Evolutionary conservation across 2,888 invertebrate species (phyloP).

Genomic region (Acronicta alni): DNA sequence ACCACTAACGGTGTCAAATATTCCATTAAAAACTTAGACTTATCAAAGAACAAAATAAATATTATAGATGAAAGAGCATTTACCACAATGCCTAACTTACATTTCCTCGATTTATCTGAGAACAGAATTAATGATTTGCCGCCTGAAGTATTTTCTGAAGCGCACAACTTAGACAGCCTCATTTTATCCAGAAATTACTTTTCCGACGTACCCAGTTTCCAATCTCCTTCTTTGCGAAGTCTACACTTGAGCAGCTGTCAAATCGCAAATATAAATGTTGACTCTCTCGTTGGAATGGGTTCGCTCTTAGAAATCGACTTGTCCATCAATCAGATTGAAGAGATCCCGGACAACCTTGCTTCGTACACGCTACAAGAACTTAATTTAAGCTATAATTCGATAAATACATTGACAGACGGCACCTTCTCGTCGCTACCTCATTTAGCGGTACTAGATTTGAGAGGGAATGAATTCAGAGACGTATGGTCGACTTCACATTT

Average conservation of each 20-base stretch:
- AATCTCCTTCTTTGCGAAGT: constrained; percentile 87
- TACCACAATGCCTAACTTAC: constrained; percentile 85
- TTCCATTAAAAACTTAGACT: constrained; percentile 88
- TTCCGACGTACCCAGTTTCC: constrained; percentile 87
- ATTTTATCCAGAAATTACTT: constrained; percentile 92
- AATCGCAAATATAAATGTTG: constrained; percentile 86
- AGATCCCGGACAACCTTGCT: constrained; percentile 89
- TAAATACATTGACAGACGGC: constrained; percentile 89
- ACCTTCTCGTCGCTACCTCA: constrained; percentile 91
- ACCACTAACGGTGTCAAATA: constrained; percentile 65
- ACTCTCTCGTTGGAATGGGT: constrained; percentile 88
- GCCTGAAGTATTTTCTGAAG: constrained; percentile 87
- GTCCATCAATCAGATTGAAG: constrained; percentile 91
- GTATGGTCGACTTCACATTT: constrained; percentile 90
- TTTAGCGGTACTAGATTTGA: constrained; percentile 91
- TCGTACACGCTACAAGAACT: constrained; percentile 90
- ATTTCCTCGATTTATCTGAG: constrained; percentile 91
- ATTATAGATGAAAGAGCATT: constrained; percentile 90
- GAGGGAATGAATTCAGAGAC: constrained; percentile 92
- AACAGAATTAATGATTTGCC: constrained; percentile 91
- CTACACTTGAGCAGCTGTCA: constrained; percentile 91
- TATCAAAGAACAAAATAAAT: constrained; percentile 91
- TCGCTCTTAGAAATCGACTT: constrained; percentile 90
- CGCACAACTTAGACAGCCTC: constrained; percentile 88
- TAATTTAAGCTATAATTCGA: constrained; percentile 89